These are phyloP conservation scores for Stomatorhinus ivindoensis DNA, from an alignment of 2,113 vertebrate species.

Conservation along the genomic window DNA sequence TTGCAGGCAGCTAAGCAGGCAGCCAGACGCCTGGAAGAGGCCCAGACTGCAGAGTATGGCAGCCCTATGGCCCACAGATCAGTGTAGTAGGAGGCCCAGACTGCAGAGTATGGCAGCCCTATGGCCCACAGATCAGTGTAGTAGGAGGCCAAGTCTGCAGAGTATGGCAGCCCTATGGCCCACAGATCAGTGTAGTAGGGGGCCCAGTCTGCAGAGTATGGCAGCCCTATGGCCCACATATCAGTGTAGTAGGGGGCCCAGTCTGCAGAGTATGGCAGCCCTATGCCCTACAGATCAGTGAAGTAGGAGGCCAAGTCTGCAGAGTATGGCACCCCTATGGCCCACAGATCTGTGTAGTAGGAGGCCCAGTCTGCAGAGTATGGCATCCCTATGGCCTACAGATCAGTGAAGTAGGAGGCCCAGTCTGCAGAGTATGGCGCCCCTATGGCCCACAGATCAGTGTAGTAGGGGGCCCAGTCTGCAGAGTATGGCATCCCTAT, in stretches of 20 bases:
- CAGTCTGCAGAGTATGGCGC: constrained; percentile 34
- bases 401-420: constrained; percentile 22
- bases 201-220: too few species aligned
- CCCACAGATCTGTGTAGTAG: neutral
- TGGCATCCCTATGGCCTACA: neutral
- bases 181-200: too few species aligned
- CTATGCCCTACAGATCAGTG: neutral
- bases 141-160: too few species aligned
- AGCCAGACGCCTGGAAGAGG: constrained; percentile 45
- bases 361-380: constrained; percentile 19
- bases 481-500: constrained; percentile 28
- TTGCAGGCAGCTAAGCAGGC: constrained; percentile 53
- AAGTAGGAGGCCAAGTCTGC: neutral
- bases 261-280: constrained; percentile 18
- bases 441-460: neutral
- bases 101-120: too few species aligned
- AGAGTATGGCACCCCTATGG: constrained; percentile 14
- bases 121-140: too few species aligned
- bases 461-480: constrained; percentile 39
- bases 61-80: neutral
- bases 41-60: constrained; percentile 43
- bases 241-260: too few species aligned
- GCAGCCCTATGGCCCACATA: too few species aligned
- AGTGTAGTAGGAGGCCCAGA: too few species aligned
- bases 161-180: too few species aligned